These are phyloP conservation scores for Gymnoscelis rufifasciata DNA, from an alignment of 2,888 invertebrate genomes.

Conservation along the genomic window DNA sequence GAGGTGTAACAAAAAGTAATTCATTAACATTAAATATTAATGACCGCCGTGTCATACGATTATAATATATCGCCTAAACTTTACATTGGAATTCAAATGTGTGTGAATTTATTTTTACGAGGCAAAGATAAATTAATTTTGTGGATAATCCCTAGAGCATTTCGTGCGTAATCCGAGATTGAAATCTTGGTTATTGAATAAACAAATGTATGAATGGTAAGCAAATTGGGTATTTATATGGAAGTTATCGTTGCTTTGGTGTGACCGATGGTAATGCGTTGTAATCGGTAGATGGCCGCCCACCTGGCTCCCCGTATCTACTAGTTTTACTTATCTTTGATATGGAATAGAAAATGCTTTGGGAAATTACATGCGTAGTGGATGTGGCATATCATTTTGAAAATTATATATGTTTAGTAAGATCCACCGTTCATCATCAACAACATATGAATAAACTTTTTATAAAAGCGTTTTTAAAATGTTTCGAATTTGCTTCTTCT, in stretches of 20 bases:
- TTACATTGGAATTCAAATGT: slow-evolving; percentile 26
- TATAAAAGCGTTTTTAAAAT: no score
- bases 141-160: slow-evolving; percentile 34
- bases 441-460: no score
- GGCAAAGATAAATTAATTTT: slow-evolving; percentile 44
- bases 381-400: slow-evolving; percentile 14
- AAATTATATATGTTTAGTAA: no score
- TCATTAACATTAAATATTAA: slow-evolving; percentile 33
- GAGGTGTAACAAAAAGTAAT: slow-evolving; percentile 33
- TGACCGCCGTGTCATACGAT: slow-evolving; percentile 29
- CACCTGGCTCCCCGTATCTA: slow-evolving; percentile 51
- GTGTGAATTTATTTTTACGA: slow-evolving; percentile 40
- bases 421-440: no score
- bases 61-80: slow-evolving; percentile 27
- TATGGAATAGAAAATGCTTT: slow-evolving; percentile 30
- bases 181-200: slow-evolving; percentile 56
- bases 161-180: slow-evolving; percentile 25
- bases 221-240: slow-evolving; percentile 65
- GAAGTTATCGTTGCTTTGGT: slow-evolving; percentile 55
- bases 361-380: slow-evolving; percentile 22
- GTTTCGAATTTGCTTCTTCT: no score
- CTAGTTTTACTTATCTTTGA: slow-evolving; percentile 38
- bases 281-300: slow-evolving; percentile 72
- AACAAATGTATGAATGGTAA: slow-evolving; percentile 59
- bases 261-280: slow-evolving; percentile 56